Percentiles rank a stretch among this genome's conserved stretches.
Evolutionary conservation across 1,140 invertebrate species (phyloP).

Genomic region (Cotesia typhae): DNA sequence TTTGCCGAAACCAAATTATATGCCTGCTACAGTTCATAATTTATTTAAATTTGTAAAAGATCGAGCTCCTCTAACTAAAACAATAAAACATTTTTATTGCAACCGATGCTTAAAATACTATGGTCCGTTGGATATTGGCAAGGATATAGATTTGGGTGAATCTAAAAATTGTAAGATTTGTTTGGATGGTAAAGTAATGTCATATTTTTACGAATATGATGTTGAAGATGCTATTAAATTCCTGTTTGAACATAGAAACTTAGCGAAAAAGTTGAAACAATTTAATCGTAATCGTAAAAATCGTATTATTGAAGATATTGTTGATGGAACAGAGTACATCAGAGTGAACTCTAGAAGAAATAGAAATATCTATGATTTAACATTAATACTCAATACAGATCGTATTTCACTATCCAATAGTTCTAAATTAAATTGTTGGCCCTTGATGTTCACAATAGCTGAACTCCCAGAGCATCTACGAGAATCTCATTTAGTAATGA

Average conservation of each 20-base stretch:
- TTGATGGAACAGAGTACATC: conserved; percentile 26
- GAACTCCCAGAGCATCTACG: too few relatives aligned
- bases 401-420: too few relatives aligned
- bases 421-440: too few relatives aligned
- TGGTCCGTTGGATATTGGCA: not conserved
- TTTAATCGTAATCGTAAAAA: not conserved
- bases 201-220: conserved; percentile 32
- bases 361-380: too few relatives aligned
- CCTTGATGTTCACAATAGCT: too few relatives aligned
- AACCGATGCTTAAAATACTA: conserved; percentile 36
- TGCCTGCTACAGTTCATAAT: conserved; percentile 34
- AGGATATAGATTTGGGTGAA: too few relatives aligned
- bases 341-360: too few relatives aligned
- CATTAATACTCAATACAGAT: too few relatives aligned
- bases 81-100: conserved; percentile 39
- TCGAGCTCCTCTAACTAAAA: conserved; percentile 8
- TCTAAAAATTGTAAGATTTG: conserved; percentile 26
- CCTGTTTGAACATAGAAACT: conserved; percentile 35
- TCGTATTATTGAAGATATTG: conserved; percentile 34
- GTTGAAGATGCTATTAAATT: conserved; percentile 32
- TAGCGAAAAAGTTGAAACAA: not conserved
- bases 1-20: conserved; percentile 33
- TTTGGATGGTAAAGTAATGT: conserved; percentile 17
- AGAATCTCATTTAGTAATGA: too few relatives aligned
- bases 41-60: conserved; percentile 33